Conservation (phyloP, 2,797 vertebrate genomes). For the Ambastaia sidthimunki region DNA sequence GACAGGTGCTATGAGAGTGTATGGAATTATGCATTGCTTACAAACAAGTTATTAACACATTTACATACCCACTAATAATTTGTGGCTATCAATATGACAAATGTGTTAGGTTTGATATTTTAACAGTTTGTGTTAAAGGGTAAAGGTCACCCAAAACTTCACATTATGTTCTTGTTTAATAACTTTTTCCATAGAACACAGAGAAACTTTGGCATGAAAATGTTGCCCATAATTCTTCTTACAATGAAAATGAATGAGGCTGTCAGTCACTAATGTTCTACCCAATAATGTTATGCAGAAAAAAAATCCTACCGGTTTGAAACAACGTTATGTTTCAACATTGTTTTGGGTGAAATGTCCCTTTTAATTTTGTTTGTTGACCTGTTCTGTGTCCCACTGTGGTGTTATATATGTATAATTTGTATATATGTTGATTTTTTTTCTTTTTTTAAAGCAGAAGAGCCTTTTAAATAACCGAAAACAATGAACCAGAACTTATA, state of each 20-base stretch:
- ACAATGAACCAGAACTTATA: conserved; percentile 37
- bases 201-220: background rate
- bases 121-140: background rate
- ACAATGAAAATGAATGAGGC: background rate
- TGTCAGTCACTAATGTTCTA: background rate
- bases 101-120: conserved; percentile 15
- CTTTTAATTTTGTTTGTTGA: background rate
- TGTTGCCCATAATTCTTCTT: background rate
- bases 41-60: background rate
- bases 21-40: background rate
- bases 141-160: background rate
- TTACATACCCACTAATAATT: background rate
- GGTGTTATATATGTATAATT: conserved; percentile 48
- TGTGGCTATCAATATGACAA: background rate
- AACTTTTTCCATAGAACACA: background rate
- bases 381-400: background rate
- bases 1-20: conserved; percentile 2
- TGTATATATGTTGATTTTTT: conserved; percentile 42
- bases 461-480: conserved; percentile 29
- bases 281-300: no score
- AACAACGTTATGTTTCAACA: background rate
- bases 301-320: background rate
- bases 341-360: background rate
- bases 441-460: conserved; percentile 5
- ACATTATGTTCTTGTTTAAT: background rate